Percentiles rank a stretch among this genome's conserved stretches.
phyloP scores from a whole-genome alignment of 2,113 vertebrate species.

The Podocnemis expansa region DNA sequence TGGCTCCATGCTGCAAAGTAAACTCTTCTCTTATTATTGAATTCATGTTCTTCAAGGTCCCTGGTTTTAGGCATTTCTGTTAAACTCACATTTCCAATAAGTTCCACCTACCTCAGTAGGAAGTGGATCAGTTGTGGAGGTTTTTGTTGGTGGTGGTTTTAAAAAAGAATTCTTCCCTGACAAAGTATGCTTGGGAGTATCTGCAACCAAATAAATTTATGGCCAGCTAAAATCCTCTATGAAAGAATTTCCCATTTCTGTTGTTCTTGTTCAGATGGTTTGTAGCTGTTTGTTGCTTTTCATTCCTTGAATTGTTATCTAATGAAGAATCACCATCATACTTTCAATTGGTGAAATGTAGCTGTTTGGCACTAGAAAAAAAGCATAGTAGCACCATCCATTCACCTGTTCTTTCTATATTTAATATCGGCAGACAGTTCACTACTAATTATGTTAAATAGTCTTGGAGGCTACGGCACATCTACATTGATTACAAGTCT shows the following conservation, averaged over 20 bases:
- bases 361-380: not conserved
- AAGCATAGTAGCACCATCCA: not conserved
- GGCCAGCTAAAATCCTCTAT: constrained; percentile 57
- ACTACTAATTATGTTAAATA: constrained; percentile 48
- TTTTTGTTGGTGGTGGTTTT: constrained; percentile 13
- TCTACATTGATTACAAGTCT: not conserved
- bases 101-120: not conserved
- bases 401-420: not conserved
- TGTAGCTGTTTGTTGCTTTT: constrained; percentile 43
- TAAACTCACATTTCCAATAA: constrained; percentile 40
- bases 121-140: constrained; percentile 42
- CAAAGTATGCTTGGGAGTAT: constrained; percentile 34
- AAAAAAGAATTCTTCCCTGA: constrained; percentile 37
- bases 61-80: constrained; percentile 13
- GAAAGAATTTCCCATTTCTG: constrained; percentile 58
- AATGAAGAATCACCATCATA: not conserved
- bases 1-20: not conserved
- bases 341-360: not conserved
- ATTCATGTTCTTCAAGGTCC: constrained; percentile 24
- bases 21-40: not conserved
- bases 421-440: not conserved
- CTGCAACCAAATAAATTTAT: constrained; percentile 63
- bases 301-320: not conserved
- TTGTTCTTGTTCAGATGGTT: constrained; percentile 48
- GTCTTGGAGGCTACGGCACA: constrained; percentile 18